A percentile compares a stretch with the other conserved stretches of the same genome.
Conservation (phyloP, 2,113 vertebrate genomes). For the Salvator merianae region DNA sequence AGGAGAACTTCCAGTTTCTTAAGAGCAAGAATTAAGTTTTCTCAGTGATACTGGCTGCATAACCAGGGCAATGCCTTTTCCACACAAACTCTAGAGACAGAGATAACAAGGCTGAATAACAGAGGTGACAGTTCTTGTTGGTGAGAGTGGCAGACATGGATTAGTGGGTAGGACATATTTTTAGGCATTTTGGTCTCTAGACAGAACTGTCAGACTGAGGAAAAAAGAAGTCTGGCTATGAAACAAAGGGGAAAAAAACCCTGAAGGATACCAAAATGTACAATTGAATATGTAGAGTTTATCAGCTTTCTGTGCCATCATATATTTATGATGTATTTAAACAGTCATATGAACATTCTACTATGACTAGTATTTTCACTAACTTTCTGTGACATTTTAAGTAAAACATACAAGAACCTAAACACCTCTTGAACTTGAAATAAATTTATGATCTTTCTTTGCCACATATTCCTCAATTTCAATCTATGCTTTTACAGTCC, state of each 20-base stretch:
- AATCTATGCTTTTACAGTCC: background rate
- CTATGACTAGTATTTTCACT: background rate
- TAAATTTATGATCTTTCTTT: too few relatives aligned
- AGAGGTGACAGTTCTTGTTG: background rate
- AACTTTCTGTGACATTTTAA: background rate
- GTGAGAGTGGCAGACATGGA: background rate
- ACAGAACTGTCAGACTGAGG: constrained; percentile 17
- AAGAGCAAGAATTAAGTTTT: background rate
- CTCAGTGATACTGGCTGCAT: background rate
- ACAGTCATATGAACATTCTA: background rate
- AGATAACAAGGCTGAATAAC: background rate
- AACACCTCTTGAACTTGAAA: background rate
- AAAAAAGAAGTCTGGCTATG: background rate
- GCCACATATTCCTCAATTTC: too few relatives aligned
- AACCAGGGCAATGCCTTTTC: background rate
- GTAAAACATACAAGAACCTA: background rate
- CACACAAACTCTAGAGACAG: background rate
- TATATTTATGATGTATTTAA: background rate
- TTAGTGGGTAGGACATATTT: constrained; percentile 1
- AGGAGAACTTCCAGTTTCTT: background rate
- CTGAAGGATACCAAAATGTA: constrained; percentile 5
- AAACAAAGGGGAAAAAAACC: background rate
- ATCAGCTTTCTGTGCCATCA: background rate
- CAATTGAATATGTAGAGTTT: background rate
- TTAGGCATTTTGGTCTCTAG: background rate